Evolutionary conservation across 2,888 invertebrate species (phyloP).

Genomic region (Acrocyrtus sp.): DNA sequence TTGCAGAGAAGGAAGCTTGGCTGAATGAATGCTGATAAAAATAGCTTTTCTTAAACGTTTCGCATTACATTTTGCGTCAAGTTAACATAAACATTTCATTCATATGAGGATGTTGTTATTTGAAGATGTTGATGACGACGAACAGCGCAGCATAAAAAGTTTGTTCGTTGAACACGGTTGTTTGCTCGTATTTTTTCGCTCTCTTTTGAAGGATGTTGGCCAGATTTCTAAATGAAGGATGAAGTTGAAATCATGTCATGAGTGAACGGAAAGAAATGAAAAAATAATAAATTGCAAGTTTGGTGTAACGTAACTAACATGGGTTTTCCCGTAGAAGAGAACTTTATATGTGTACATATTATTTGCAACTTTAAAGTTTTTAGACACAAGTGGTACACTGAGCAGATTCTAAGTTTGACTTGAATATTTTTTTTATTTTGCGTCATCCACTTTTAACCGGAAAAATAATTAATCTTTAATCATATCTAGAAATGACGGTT

Average conservation of each 20-base stretch:
- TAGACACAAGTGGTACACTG: too few species aligned
- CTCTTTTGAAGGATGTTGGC: slow-evolving; percentile 16
- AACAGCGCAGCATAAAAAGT: not conserved
- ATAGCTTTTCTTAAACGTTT: slow-evolving; percentile 16
- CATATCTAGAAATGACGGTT: too few species aligned
- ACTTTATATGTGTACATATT: too few species aligned
- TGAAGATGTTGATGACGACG: not conserved
- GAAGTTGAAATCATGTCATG: not conserved
- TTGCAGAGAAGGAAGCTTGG: not conserved
- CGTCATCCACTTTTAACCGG: too few species aligned
- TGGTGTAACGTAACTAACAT: too few species aligned
- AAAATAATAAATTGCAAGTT: too few species aligned
- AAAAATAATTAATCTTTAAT: too few species aligned
- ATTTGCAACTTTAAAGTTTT: too few species aligned
- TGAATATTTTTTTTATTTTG: too few species aligned
- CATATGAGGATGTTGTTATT: not conserved
- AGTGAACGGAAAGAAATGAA: not conserved
- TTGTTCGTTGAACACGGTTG: not conserved
- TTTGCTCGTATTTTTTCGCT: not conserved
- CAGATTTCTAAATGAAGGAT: not conserved
- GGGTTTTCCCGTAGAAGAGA: too few species aligned
- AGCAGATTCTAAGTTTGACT: too few species aligned
- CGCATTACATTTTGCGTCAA: slow-evolving; percentile 14
- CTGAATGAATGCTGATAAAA: slow-evolving; percentile 3
- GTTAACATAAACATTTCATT: slow-evolving; percentile 25